Percentiles rank a stretch among this genome's conserved stretches.
Evolutionary conservation across 2,797 vertebrate species (phyloP).

Genomic region (Garrulus glandarius): DNA sequence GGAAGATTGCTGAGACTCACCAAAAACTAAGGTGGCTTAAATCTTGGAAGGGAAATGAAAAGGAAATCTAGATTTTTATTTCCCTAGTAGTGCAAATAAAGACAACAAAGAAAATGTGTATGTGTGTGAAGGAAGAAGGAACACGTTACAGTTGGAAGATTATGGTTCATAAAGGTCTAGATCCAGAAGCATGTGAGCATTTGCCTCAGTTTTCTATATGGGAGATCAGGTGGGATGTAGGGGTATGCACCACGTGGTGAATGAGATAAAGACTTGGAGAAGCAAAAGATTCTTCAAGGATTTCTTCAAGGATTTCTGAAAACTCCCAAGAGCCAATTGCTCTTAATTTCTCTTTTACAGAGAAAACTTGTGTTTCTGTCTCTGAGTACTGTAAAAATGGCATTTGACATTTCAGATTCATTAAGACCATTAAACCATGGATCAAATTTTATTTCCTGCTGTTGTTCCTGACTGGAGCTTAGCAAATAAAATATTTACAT

Average conservation of each 20-base stretch:
- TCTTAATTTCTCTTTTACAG: neutral
- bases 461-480: neutral
- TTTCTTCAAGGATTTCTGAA: too few species aligned
- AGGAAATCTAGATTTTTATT: neutral
- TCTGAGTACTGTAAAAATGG: neutral
- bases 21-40: neutral
- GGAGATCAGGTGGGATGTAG: neutral
- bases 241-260: neutral
- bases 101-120: neutral
- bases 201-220: neutral
- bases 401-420: neutral
- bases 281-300: neutral
- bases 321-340: neutral
- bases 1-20: neutral
- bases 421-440: neutral
- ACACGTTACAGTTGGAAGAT: neutral
- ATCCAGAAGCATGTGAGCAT: neutral
- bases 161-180: neutral
- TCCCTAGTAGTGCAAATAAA: neutral
- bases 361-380: neutral
- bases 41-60: neutral
- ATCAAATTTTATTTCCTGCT: neutral
- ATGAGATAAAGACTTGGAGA: neutral
- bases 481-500: neutral
- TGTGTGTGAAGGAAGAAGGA: rapidly evolving